These are phyloP conservation scores for Pelosia muscerda DNA, from an alignment of 2,888 invertebrate species.

Conservation along the genomic window DNA sequence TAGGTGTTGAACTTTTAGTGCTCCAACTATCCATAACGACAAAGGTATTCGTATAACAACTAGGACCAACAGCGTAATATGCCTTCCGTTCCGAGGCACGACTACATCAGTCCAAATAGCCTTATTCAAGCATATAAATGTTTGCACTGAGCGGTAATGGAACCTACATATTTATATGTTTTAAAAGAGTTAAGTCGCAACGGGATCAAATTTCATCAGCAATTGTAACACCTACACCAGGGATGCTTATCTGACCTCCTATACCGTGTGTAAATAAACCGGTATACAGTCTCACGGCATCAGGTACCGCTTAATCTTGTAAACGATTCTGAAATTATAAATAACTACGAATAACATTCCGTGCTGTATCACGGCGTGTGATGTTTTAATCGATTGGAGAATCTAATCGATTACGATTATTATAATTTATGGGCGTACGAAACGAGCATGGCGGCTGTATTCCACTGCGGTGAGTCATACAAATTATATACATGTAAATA, in stretches of 20 bases:
- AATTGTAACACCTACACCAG: neutral
- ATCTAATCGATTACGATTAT: slow-evolving; percentile 36
- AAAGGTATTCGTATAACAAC: no score
- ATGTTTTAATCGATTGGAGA: slow-evolving; percentile 25
- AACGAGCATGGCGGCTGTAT: slow-evolving; percentile 5
- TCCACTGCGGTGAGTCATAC: neutral
- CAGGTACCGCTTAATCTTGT: neutral
- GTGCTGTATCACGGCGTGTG: neutral
- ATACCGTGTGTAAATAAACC: neutral
- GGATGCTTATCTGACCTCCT: neutral
- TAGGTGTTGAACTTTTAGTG: no score
- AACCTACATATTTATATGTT: no score
- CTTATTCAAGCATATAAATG: no score
- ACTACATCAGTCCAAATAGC: no score
- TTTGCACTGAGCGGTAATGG: no score
- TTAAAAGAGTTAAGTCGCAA: no score
- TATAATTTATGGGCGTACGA: slow-evolving; percentile 19
- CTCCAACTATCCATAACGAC: no score
- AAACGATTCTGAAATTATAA: neutral
- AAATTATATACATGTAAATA: neutral
- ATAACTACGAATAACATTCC: neutral
- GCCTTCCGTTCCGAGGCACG: no score
- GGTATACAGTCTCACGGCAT: neutral
- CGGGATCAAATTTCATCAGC: neutral
- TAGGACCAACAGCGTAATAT: no score